A percentile compares a stretch with the other conserved stretches of the same genome.
These are phyloP conservation scores for Deroplatys truncata DNA, from an alignment of 2,888 invertebrate species.

Conservation along the genomic window DNA sequence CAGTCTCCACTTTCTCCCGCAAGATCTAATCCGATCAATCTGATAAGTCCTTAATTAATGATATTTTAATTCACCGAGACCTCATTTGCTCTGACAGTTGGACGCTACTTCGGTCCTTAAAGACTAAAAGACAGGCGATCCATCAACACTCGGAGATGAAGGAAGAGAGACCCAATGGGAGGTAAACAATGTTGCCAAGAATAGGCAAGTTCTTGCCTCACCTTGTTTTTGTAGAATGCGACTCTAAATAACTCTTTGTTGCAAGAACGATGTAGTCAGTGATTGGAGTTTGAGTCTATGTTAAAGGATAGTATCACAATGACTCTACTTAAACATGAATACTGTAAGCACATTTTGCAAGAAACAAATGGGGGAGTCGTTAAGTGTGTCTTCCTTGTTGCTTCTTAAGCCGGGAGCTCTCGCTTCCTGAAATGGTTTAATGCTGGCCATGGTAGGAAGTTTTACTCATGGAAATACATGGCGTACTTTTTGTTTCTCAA, in stretches of 20 bases:
- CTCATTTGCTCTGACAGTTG: slow-evolving; percentile 5
- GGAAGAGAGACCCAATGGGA: not conserved
- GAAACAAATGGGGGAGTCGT: rapidly evolving
- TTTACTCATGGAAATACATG: too few species aligned
- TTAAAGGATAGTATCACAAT: too few species aligned
- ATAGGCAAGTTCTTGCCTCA: not conserved
- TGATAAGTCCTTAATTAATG: slow-evolving; percentile 5
- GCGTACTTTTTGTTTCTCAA: too few species aligned
- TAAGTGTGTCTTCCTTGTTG: too few species aligned
- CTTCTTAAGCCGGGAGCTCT: too few species aligned
- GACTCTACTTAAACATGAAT: too few species aligned
- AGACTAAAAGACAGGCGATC: slow-evolving; percentile 7
- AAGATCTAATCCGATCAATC: not conserved
- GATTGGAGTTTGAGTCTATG: too few species aligned
- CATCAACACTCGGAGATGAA: not conserved
- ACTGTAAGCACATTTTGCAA: too few species aligned
- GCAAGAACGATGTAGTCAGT: not conserved
- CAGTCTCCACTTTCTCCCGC: not conserved
- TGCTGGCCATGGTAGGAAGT: too few species aligned
- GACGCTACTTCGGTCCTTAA: not conserved
- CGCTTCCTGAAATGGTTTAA: too few species aligned
- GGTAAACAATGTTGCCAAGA: not conserved
- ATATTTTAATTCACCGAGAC: slow-evolving; percentile 1
- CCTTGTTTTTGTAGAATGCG: not conserved
- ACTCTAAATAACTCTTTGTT: not conserved